Conservation (phyloP, 2,797 vertebrate species). For the Phalloptychus januarius region DNA sequence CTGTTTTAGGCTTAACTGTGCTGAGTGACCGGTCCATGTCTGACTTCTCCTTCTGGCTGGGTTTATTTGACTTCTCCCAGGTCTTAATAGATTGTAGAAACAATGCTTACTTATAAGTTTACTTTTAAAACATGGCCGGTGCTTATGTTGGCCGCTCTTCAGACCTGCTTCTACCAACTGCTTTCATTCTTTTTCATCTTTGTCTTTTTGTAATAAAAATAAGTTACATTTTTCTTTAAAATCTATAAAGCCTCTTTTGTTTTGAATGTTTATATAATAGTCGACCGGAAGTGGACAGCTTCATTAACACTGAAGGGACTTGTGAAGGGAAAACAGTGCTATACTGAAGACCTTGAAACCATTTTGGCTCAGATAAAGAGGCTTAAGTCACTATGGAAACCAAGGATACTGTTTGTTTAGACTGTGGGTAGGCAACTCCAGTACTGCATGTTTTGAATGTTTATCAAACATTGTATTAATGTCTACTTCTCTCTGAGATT, state of each 20-base stretch:
- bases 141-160: constrained; percentile 32
- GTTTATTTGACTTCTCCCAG: constrained; percentile 72
- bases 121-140: constrained; percentile 44
- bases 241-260: not conserved
- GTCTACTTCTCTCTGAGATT: not conserved
- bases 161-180: constrained; percentile 10
- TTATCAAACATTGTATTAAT: not conserved
- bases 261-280: not conserved
- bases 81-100: constrained; percentile 61
- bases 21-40: constrained; percentile 38
- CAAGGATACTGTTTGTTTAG: not conserved
- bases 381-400: not conserved
- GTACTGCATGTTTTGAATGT: not conserved
- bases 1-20: constrained; percentile 56
- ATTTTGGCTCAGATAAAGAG: not conserved
- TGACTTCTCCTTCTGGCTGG: constrained; percentile 22
- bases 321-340: not conserved
- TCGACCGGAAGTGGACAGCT: not conserved
- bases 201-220: not conserved
- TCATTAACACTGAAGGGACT: not conserved
- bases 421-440: not conserved
- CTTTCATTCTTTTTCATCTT: constrained; percentile 11
- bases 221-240: not conserved
- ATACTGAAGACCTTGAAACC: not conserved
- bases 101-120: constrained; percentile 58